These are phyloP conservation scores for Actias luna DNA, from an alignment of 2,888 invertebrate species.

Conservation along the genomic window DNA sequence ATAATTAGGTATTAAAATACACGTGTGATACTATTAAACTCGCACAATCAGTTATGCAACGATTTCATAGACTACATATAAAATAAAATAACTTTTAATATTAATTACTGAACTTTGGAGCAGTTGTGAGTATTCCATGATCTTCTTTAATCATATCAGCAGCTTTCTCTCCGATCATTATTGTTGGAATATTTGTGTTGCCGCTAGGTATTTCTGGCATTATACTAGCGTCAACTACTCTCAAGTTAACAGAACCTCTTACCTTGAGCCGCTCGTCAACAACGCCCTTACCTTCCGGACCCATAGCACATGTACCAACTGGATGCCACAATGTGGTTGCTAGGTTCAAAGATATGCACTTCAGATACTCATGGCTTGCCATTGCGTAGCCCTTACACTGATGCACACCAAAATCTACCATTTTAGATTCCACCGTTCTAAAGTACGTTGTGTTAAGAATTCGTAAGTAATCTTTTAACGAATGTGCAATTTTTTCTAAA, in stretches of 20 bases:
- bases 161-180: slow-evolving; percentile 35
- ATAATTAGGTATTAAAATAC: too few relatives aligned
- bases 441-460: slow-evolving; percentile 44
- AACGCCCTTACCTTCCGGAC: slow-evolving; percentile 42
- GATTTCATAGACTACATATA: too few relatives aligned
- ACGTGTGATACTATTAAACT: too few relatives aligned
- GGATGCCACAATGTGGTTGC: slow-evolving; percentile 83
- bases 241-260: slow-evolving; percentile 23
- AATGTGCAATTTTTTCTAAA: slow-evolving; percentile 37
- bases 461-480: slow-evolving; percentile 38
- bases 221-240: slow-evolving; percentile 31
- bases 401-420: slow-evolving; percentile 31
- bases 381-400: slow-evolving; percentile 37
- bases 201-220: slow-evolving; percentile 79
- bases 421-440: slow-evolving; percentile 33
- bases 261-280: slow-evolving; percentile 46
- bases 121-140: slow-evolving; percentile 15
- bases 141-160: slow-evolving; percentile 29
- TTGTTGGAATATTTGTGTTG: slow-evolving; percentile 78
- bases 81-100: too few relatives aligned
- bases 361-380: slow-evolving; percentile 47
- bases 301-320: slow-evolving; percentile 57
- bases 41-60: too few relatives aligned
- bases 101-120: slow-evolving; percentile 7
- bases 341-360: slow-evolving; percentile 48